Evolutionary conservation across 2,888 invertebrate species (phyloP).

Genomic region (Plemyria rubiginata): DNA sequence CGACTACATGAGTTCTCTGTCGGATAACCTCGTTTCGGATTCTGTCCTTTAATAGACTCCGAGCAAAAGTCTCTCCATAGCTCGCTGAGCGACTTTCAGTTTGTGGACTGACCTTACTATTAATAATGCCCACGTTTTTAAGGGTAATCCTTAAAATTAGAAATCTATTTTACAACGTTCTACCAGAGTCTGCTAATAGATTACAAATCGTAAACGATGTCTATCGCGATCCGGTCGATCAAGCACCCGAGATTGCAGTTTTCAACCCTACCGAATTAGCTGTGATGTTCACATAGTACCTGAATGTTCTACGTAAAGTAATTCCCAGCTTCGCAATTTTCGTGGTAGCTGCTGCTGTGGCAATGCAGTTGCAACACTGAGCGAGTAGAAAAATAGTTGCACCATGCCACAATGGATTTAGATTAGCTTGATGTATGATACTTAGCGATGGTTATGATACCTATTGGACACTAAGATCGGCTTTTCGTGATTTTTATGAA

Average conservation of each 20-base stretch:
- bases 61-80: too few species aligned
- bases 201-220: conserved; percentile 52
- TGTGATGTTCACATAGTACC: conserved; percentile 29
- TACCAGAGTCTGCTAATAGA: conserved; percentile 45
- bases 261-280: conserved; percentile 56
- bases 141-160: not conserved
- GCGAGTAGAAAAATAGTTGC: conserved; percentile 72
- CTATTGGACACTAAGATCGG: not conserved
- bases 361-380: conserved; percentile 73
- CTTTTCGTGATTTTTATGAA: too few species aligned
- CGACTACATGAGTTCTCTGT: too few species aligned
- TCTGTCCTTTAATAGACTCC: too few species aligned
- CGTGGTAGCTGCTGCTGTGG: conserved; percentile 54
- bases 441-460: not conserved
- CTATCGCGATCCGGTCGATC: conserved; percentile 53
- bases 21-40: too few species aligned
- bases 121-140: too few species aligned
- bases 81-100: too few species aligned
- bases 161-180: conserved; percentile 34
- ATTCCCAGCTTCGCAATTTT: conserved; percentile 60
- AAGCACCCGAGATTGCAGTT: conserved; percentile 48
- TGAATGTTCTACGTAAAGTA: conserved; percentile 40
- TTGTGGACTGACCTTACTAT: too few species aligned
- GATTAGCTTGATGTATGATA: conserved; percentile 42
- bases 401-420: conserved; percentile 65